Percentiles rank a stretch among this genome's conserved stretches.
These are phyloP conservation scores for Aethes cnicana DNA, from an alignment of 2,888 invertebrate species.

Conservation along the genomic window DNA sequence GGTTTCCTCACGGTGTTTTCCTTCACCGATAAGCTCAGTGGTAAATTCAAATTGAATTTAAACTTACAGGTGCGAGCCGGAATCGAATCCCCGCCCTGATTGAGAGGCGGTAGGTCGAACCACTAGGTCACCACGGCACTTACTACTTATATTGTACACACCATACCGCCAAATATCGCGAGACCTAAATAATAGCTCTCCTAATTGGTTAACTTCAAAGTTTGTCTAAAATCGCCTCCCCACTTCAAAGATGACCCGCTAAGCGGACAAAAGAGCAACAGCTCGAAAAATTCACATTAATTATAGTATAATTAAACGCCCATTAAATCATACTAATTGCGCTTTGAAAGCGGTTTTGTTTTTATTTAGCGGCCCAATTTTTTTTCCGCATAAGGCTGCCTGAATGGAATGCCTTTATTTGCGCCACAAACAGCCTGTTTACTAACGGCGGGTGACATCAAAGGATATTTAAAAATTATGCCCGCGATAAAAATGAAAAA, in stretches of 20 bases:
- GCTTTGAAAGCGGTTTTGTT: constrained; percentile 64
- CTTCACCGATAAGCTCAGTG: too few species aligned
- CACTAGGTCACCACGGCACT: too few species aligned
- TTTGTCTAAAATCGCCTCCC: not conserved
- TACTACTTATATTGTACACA: too few species aligned
- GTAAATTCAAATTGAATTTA: too few species aligned
- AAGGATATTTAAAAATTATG: constrained; percentile 75
- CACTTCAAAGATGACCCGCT: constrained; percentile 4
- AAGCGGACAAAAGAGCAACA: constrained; percentile 40
- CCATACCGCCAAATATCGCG: too few species aligned
- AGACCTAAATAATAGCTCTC: too few species aligned
- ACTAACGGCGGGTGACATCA: constrained; percentile 70
- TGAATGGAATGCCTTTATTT: constrained; percentile 80
- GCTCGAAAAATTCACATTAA: constrained; percentile 68
- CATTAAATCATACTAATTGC: constrained; percentile 81
- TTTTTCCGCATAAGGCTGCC: constrained; percentile 56
- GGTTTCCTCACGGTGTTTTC: too few species aligned
- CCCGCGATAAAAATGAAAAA: constrained; percentile 62
- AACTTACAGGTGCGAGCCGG: too few species aligned
- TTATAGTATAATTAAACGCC: constrained; percentile 76
- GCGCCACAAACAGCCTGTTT: constrained; percentile 70
- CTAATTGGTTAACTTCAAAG: too few species aligned
- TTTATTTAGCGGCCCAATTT: constrained; percentile 71
- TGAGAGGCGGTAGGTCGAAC: too few species aligned
- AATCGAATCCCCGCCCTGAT: too few species aligned